A percentile compares a stretch with the other conserved stretches of the same genome.
These are phyloP conservation scores for Tiliacea citrago DNA, from an alignment of 2,888 invertebrate species.

Conservation along the genomic window DNA sequence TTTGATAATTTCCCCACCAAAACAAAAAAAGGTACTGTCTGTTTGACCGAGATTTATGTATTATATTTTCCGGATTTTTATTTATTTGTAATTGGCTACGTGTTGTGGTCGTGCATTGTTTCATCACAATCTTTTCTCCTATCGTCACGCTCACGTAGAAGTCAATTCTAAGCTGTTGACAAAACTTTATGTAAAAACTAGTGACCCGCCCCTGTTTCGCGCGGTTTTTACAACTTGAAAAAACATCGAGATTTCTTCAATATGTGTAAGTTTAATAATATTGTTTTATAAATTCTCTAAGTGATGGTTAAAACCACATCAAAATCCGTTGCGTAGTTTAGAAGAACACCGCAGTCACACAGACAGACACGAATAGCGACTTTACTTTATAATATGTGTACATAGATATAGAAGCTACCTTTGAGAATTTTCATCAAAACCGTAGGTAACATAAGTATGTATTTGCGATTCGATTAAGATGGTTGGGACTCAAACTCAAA, in stretches of 20 bases:
- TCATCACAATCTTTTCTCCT: neutral
- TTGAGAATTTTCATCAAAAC: neutral
- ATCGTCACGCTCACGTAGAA: neutral
- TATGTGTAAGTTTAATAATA: no score
- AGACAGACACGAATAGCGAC: no score
- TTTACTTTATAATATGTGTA: no score
- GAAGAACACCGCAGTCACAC: no score
- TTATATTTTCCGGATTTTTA: neutral
- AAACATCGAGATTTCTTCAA: neutral
- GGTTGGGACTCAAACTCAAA: neutral
- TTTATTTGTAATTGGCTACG: neutral
- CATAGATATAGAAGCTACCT: neutral
- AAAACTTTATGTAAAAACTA: neutral
- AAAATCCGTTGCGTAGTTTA: no score
- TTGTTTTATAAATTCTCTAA: neutral
- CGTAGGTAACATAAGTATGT: neutral
- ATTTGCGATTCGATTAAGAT: neutral
- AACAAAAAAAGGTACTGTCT: neutral
- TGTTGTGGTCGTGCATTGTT: neutral
- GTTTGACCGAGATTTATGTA: neutral
- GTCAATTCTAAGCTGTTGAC: neutral
- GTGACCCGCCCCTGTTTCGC: neutral
- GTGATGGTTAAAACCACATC: neutral
- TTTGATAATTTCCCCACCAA: no score
- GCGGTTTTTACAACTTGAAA: neutral